Evolutionary conservation across 1,140 invertebrate genomes (phyloP).

Genomic region (Batillaria attramentaria): DNA sequence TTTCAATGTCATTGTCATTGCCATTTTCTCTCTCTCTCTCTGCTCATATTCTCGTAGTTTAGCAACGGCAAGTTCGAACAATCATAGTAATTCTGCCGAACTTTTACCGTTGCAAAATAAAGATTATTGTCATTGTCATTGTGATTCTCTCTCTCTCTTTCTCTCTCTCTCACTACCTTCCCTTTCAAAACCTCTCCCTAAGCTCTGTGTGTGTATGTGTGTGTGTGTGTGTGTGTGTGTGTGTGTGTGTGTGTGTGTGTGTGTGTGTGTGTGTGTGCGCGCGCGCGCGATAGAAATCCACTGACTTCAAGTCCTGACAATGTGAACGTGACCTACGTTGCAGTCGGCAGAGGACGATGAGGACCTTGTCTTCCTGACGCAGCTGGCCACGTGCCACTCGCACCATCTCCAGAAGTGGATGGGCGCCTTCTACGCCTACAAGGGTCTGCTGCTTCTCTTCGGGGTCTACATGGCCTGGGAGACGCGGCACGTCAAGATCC

Average conservation of each 20-base stretch:
- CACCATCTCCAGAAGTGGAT: constrained; percentile 90
- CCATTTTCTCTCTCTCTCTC: not conserved
- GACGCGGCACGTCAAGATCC: constrained; percentile 68
- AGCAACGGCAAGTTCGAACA: no score
- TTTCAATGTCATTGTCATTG: not conserved
- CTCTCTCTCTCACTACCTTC: not conserved
- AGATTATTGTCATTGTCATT: no score
- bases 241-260: not conserved
- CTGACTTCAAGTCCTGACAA: not conserved
- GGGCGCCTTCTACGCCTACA: constrained; percentile 89
- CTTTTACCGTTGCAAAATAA: no score
- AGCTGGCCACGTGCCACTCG: constrained; percentile 90
- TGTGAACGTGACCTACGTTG: not conserved
- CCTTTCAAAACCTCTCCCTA: not conserved
- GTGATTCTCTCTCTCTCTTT: not conserved
- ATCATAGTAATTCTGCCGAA: no score
- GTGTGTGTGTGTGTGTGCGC: not conserved
- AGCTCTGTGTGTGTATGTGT: not conserved
- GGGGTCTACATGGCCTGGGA: constrained; percentile 75
- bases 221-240: not conserved
- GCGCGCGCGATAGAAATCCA: not conserved
- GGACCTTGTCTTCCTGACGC: constrained; percentile 85
- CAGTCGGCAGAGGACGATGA: constrained; percentile 58
- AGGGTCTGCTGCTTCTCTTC: constrained; percentile 85
- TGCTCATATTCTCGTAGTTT: no score